A percentile compares a stretch with the other conserved stretches of the same genome.
These are phyloP conservation scores for Gallinago paraguaiae DNA, from an alignment of 2,113 vertebrate species.

Conservation along the genomic window DNA sequence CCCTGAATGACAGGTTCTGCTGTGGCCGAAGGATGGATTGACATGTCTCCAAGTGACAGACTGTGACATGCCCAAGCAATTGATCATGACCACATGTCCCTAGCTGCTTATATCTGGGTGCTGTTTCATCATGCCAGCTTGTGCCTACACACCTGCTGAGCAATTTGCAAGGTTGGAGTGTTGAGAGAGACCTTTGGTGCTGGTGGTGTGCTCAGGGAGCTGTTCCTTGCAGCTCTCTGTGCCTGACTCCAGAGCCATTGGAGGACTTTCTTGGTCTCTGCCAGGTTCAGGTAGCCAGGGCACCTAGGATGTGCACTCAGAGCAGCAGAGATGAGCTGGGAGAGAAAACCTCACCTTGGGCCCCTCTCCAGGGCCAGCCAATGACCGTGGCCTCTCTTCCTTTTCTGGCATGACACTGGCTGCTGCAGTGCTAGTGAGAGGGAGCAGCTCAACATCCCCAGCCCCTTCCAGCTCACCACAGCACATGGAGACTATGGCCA, in stretches of 20 bases:
- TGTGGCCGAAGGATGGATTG: neutral
- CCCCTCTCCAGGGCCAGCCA: neutral
- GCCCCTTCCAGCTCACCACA: no score
- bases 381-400: neutral
- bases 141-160: neutral
- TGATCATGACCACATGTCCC: neutral
- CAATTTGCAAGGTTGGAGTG: accelerated
- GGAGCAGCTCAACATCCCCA: no score
- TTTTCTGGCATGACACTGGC: neutral
- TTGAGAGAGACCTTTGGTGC: neutral
- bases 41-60: neutral
- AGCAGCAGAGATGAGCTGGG: neutral
- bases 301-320: accelerated
- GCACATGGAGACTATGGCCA: no score
- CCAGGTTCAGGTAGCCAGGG: accelerated
- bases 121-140: neutral
- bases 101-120: neutral
- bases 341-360: neutral
- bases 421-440: neutral
- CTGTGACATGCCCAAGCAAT: neutral
- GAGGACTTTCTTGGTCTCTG: neutral
- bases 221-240: neutral
- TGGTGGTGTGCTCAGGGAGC: neutral
- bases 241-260: accelerated
- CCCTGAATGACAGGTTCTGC: neutral